Evolutionary conservation across 2,797 vertebrate genomes (phyloP).

Genomic region (Mergus octosetaceus): DNA sequence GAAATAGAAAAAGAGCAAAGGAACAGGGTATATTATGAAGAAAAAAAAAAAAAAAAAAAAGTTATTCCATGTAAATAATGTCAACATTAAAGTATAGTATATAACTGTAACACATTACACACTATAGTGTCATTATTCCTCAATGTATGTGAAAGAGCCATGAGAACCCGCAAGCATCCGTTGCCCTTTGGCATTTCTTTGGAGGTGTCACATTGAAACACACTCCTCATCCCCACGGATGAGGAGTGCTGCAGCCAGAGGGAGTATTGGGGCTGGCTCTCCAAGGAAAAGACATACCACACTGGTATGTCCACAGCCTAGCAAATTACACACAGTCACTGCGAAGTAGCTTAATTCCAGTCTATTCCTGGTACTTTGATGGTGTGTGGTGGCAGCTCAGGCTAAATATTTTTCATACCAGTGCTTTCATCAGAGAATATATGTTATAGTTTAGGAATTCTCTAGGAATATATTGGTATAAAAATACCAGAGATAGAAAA

Average conservation of each 20-base stretch:
- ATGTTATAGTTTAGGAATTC: not conserved
- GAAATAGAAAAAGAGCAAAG: not conserved
- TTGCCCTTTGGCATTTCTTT: not conserved
- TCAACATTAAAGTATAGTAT: not conserved
- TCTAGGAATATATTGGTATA: not conserved
- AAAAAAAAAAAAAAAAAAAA: not conserved
- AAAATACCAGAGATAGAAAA: not conserved
- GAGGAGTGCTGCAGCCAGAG: conserved; percentile 33
- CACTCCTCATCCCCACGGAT: fast-evolving
- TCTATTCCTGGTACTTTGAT: not conserved
- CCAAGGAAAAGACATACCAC: not conserved
- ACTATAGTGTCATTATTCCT: not conserved
- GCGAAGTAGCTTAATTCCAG: not conserved
- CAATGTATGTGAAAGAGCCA: not conserved
- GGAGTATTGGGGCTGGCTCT: not conserved
- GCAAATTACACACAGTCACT: not conserved
- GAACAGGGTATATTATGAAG: not conserved
- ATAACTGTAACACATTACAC: not conserved
- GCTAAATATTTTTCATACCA: conserved; percentile 35
- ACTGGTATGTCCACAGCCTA: not conserved
- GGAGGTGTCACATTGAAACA: not conserved
- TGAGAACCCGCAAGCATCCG: not conserved
- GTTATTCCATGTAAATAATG: not conserved
- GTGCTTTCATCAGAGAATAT: not conserved
- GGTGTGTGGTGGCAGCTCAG: not conserved